Conservation (phyloP, 2,113 vertebrate species). For the Paradisaea rubra region DNA sequence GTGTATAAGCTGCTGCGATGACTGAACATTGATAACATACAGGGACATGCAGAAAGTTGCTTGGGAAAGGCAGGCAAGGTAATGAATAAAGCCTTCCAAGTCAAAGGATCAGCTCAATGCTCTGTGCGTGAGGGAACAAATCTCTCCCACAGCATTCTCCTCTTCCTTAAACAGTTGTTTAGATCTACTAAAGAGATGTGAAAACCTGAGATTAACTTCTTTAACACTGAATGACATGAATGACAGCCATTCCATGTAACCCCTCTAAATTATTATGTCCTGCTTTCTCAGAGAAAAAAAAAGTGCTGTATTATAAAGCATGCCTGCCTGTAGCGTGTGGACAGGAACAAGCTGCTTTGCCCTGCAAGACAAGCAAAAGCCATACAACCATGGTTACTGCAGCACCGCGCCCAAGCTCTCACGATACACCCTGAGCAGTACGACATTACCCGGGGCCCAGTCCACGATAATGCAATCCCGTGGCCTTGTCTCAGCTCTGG, state of each 20-base stretch:
- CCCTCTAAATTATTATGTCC: not conserved
- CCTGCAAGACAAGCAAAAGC: not conserved
- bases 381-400: not conserved
- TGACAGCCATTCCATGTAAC: not conserved
- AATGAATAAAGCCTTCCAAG: not conserved
- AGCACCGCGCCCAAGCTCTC: not conserved
- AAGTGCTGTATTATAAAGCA: not conserved
- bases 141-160: not conserved
- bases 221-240: not conserved
- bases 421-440: not conserved
- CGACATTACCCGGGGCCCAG: not conserved
- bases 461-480: not conserved
- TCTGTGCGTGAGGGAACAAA: not conserved
- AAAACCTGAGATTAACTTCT: conserved; percentile 11
- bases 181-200: not conserved
- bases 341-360: not conserved
- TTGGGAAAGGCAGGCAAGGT: not conserved
- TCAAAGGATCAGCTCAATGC: not conserved
- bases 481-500: not conserved
- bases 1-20: not conserved
- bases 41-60: not conserved
- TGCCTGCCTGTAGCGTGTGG: not conserved
- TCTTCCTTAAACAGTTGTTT: not conserved
- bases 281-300: not conserved
- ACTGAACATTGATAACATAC: not conserved